Conservation (phyloP, 2,888 invertebrate genomes). For the Diaphora mendica region DNA sequence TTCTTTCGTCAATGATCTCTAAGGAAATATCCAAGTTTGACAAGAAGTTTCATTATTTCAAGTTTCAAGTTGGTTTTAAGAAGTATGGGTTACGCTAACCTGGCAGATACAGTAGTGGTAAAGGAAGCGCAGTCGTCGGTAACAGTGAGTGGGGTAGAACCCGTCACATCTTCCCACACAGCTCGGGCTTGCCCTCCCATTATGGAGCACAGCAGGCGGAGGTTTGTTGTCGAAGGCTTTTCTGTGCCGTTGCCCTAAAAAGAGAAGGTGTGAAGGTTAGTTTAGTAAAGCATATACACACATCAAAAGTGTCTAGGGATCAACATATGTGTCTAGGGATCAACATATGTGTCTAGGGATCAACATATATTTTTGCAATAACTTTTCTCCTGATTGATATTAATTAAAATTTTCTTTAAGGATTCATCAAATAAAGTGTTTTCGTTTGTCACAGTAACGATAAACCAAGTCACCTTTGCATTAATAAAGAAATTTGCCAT, state of each 20-base stretch:
- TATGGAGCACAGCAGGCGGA: conserved; percentile 97
- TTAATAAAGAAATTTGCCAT: too few species aligned
- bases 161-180: conserved; percentile 99
- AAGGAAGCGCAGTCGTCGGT: conserved; percentile 99
- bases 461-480: too few species aligned
- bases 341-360: too few species aligned
- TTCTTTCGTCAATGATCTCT: background rate
- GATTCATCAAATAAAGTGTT: too few species aligned
- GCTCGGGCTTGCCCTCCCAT: conserved; percentile 98
- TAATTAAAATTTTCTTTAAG: too few species aligned
- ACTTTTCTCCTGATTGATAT: too few species aligned
- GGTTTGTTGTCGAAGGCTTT: conserved; percentile 80
- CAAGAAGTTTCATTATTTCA: background rate
- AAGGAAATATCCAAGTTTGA: background rate
- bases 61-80: background rate
- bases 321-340: too few species aligned
- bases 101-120: conserved; percentile 99
- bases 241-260: conserved; percentile 66
- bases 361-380: too few species aligned
- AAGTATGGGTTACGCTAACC: conserved; percentile 55
- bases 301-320: too few species aligned
- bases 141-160: conserved; percentile 98
- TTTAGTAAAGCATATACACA: too few species aligned
- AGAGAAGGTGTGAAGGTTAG: background rate
- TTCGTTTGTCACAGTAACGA: too few species aligned